Evolutionary conservation across 2,888 invertebrate genomes (phyloP), one percentile per base, ranked within the genome.

Genomic region (Chymomyza caudatula): DNA sequence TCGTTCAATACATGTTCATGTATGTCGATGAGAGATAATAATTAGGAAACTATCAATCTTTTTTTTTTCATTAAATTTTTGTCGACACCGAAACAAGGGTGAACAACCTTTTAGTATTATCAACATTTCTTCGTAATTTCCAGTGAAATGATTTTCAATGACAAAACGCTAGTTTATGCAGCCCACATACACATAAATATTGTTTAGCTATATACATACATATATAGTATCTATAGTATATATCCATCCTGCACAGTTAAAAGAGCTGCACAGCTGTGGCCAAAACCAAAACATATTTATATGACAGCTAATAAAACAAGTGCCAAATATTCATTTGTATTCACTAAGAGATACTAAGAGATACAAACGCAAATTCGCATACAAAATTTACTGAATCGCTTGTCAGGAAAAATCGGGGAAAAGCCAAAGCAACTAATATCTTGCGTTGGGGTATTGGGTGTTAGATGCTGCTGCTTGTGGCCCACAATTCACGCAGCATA

Each of bases 281-380:
- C 47, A 47, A 17, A 47, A 47, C 44, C 44, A 47, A 37, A 73
- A 74, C 69, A 68, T 67, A 69, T 77, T 81, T 75, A 78, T 77
- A 73, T 81, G 75, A 78, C 74, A 76, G 69, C 76, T 72, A 77
- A 79, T 77, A 79, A 77, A 79, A 77, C 77, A 74, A 67, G 64
- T 63, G 29, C 29, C 1, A 37, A 37, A 37, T 37, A 58, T 76
- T 69, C 69, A 80, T 82, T 80, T 80, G 76, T 79, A 83, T 80
- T 77, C 82, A 69, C 53, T 65, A 52, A 69, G 65, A 69, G 71
- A 69, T 62, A 69, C 53, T 65, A 52, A 69, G 65, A 69, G 71
- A 69, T 62, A 67, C 76, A 71, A 67, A 78, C 69, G 75, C 67
- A 75, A 75, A 72, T 72, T 72, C 74, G 62, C 62, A 66, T 42